Evolutionary conservation across 2,888 invertebrate genomes (phyloP), one percentile per base, ranked within the genome.

Genomic region (Drosophila pullipes): DNA sequence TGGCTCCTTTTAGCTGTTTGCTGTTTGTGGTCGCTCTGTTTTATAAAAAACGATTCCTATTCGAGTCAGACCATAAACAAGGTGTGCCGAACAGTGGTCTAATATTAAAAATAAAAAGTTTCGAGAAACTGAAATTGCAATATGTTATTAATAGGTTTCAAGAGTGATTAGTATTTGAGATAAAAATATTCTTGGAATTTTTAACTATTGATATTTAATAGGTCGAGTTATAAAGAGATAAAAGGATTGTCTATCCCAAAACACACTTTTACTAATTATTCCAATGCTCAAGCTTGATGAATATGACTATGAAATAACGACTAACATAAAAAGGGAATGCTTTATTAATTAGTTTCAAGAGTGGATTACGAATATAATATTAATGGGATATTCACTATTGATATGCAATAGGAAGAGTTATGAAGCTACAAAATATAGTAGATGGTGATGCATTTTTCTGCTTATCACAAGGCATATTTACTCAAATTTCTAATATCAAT

Each of bases 41-140:
- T 66, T 66, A 60, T 76, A 61, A 76, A 71, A 78, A 81, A 49
- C 72, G 78, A 69, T 72, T 77, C 63, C 60, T 59, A 81, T 81
- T 72, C 68, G 68, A 59, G 65, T 47, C 72, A 71, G 58, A 31
- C 62, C 83, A 65, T 54, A 52, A 55, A 60, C 66, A 69, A 82
- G 82, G 79, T 82, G 69, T 49, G 57, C 33, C 30, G 54, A 69
- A 78, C 75, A 49, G 74, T 77, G 78, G 70, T 57, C 16, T 30
- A 39, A 4, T 33, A 4, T 4, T 1, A 10, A 31, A 11, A 31
- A 67, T 41, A 25, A 67, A 66, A 16, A 50, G n/a, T 52, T 13
- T 57, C n/a, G 1, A 28, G 2, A 28, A 39, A 54, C 25, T 10
- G 3, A n/a, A 25, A 11, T 28, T 55, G 3, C 13, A 44, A 22